Evolutionary conservation across 35 echinoderm and acorn worm genomes (phyloP).

Genomic region (Holothuria glaberrima): DNA sequence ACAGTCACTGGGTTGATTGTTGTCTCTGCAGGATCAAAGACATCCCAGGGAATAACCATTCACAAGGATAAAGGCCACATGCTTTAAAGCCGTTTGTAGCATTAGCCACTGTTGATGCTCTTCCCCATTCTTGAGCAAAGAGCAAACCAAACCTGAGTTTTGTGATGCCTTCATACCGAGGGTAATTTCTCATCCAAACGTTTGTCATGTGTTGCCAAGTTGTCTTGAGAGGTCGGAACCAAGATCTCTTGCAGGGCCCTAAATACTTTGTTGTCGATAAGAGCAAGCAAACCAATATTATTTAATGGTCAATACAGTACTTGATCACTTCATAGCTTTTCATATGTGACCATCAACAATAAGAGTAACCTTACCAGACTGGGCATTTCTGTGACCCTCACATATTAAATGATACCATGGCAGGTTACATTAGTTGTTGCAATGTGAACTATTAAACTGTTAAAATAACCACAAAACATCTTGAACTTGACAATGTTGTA

Average conservation of each 20-base stretch:
- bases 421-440: too few species aligned
- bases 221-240: slow-evolving; percentile 2
- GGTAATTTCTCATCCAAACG: slow-evolving; percentile 2
- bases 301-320: not conserved
- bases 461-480: too few species aligned
- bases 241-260: not conserved
- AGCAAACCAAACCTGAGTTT: not conserved
- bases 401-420: too few species aligned
- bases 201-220: not conserved
- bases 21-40: not conserved
- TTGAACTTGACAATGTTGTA: too few species aligned
- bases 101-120: slow-evolving; percentile 16
- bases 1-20: not conserved
- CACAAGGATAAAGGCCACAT: not conserved
- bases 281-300: not conserved
- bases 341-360: slow-evolving; percentile 9
- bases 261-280: not conserved
- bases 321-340: too few species aligned
- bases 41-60: not conserved
- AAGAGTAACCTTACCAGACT: not conserved
- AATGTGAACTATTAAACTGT: too few species aligned
- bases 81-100: not conserved
- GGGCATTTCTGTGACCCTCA: too few species aligned
- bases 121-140: not conserved
- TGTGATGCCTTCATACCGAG: slow-evolving; percentile 8